Percentiles rank a stretch among this genome's conserved stretches.
Conservation (phyloP, 2,797 vertebrate genomes). For the Champsocephalus esox region DNA sequence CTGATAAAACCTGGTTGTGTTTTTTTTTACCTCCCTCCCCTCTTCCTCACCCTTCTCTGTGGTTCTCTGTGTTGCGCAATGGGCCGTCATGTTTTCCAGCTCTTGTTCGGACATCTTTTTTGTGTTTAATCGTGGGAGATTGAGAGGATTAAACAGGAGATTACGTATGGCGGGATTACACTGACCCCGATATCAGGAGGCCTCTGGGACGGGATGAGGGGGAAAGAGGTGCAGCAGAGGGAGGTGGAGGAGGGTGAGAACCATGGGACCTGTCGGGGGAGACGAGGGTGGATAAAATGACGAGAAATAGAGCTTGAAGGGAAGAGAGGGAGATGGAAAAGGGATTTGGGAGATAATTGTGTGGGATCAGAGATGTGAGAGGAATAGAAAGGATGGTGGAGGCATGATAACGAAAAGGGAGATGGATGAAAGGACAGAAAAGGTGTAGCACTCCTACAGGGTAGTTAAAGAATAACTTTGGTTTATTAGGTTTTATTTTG, state of each 20-base stretch:
- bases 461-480: background rate
- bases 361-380: slow-evolving; percentile 58
- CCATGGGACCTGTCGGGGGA: slow-evolving; percentile 34
- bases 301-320: slow-evolving; percentile 10
- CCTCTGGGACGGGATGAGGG: slow-evolving; percentile 49
- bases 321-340: slow-evolving; percentile 23
- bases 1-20: slow-evolving; percentile 12
- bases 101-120: slow-evolving; percentile 76
- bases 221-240: slow-evolving; percentile 35
- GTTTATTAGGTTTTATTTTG: background rate
- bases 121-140: slow-evolving; percentile 78
- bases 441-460: background rate
- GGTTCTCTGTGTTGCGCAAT: slow-evolving; percentile 53
- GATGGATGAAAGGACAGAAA: background rate
- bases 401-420: slow-evolving; percentile 6
- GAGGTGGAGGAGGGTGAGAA: slow-evolving; percentile 37
- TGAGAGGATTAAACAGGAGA: slow-evolving; percentile 77
- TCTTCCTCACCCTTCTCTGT: slow-evolving; percentile 16
- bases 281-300: slow-evolving; percentile 47
- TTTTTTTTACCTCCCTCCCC: slow-evolving; percentile 22
- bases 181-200: slow-evolving; percentile 70
- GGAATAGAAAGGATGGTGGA: slow-evolving; percentile 45
- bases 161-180: slow-evolving; percentile 76
- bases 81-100: slow-evolving; percentile 50
- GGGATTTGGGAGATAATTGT: slow-evolving; percentile 57